Conservation (phyloP, 1,140 invertebrate species). For the Galendromus occidentalis region DNA sequence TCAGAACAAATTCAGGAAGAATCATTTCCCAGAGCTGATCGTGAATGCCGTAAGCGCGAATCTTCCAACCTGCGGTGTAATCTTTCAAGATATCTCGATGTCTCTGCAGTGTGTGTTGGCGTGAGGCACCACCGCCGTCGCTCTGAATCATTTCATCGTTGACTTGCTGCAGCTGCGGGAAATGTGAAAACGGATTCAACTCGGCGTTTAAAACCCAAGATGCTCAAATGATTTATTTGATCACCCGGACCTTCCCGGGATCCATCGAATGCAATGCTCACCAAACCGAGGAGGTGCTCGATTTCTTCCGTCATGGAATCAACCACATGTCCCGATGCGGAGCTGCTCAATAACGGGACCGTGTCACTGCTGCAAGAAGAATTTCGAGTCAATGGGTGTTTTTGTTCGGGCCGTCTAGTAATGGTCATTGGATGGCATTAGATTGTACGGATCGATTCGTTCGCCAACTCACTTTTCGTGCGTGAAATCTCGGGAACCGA, state of each 20-base stretch:
- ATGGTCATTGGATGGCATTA: no score
- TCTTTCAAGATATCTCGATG: slow-evolving; percentile 86
- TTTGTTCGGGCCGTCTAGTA: no score
- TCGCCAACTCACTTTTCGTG: slow-evolving; percentile 17
- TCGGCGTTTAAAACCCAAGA: no score
- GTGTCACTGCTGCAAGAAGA: slow-evolving; percentile 35
- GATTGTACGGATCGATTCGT: no score
- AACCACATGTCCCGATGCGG: slow-evolving; percentile 60
- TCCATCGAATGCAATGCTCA: slow-evolving; percentile 27
- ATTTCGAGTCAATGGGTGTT: no score
- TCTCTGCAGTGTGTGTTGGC: slow-evolving; percentile 71
- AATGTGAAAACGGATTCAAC: slow-evolving; percentile 11
- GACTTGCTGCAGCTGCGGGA: slow-evolving; percentile 48
- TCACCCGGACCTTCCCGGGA: background rate
- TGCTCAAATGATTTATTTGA: background rate
- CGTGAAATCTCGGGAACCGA: slow-evolving; percentile 19
- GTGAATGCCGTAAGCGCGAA: background rate
- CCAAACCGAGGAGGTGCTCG: slow-evolving; percentile 62
- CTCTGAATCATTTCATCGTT: slow-evolving; percentile 76
- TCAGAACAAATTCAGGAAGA: background rate
- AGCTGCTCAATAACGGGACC: slow-evolving; percentile 48
- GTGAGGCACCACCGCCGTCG: slow-evolving; percentile 41
- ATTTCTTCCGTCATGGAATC: slow-evolving; percentile 78
- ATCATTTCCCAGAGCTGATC: background rate
- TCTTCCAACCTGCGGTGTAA: slow-evolving; percentile 38